Evolutionary conservation across 2,888 invertebrate species (phyloP).

Genomic region (Dasysyrphus albostriatus): DNA sequence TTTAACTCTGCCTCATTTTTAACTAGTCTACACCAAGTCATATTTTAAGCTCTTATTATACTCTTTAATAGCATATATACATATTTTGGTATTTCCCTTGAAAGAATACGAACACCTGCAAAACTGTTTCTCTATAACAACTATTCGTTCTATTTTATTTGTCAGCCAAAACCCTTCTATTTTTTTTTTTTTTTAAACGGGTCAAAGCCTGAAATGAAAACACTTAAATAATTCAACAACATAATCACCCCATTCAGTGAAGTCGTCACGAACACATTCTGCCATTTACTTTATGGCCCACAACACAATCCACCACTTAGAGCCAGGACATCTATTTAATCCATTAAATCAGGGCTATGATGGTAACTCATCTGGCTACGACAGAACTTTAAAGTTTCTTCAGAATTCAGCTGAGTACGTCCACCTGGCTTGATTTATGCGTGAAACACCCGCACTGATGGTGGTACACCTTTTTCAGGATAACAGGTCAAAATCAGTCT

Average conservation of each 20-base stretch:
- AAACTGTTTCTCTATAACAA: conserved; percentile 6
- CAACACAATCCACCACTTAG: conserved; percentile 63
- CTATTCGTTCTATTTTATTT: conserved; percentile 24
- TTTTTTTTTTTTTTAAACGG: neutral
- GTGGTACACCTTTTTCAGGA: conserved; percentile 54
- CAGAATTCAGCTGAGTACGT: conserved; percentile 57
- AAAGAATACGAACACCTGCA: neutral
- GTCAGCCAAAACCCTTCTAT: conserved; percentile 20
- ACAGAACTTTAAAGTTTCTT: conserved; percentile 73
- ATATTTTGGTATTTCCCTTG: neutral
- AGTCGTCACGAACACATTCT: conserved; percentile 63
- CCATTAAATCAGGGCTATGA: conserved; percentile 72
- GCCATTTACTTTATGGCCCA: conserved; percentile 63
- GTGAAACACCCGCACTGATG: conserved; percentile 46
- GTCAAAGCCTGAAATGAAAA: conserved; percentile 38
- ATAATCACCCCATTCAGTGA: conserved; percentile 63
- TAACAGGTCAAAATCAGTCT: conserved; percentile 69
- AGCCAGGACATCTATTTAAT: conserved; percentile 67
- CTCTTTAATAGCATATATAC: neutral
- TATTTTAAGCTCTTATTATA: too few species aligned
- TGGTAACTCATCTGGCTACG: conserved; percentile 73
- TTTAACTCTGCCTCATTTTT: too few species aligned
- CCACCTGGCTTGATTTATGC: conserved; percentile 74
- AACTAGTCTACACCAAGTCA: too few species aligned
- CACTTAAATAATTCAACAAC: conserved; percentile 67